Base-by-base conservation (phyloP, 1,140 invertebrate species). In the Contarinia nasturtii region DNA sequence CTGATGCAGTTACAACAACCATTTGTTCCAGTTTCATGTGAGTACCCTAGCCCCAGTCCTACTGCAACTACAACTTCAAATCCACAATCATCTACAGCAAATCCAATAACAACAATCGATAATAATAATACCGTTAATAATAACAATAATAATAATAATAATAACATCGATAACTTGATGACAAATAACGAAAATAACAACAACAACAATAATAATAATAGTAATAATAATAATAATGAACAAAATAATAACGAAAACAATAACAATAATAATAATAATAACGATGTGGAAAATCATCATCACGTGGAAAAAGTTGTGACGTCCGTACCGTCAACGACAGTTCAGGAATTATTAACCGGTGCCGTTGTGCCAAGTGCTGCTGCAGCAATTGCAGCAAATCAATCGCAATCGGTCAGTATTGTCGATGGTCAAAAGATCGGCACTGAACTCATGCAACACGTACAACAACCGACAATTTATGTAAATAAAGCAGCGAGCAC, bases 1-100 rank as follows among this genome's bases (percentile, higher is more conserved):
- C 75, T 93, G 67, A 91, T 94, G 86, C 87, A 88, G 73, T 71
- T 88, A 54, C 84, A 87, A 71, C 87, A 92, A 77, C 86, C 86
- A 60, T 86, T 84, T 73, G 81, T 86, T 73, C 82, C 82, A 76
- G 81, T 86, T 70, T 86, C 82, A 84, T 86, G 82, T 86, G 81
- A 86, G 83, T 86, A 85, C 77, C 75, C 75, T 68, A 73, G 72
- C 70, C 77, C 75, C 68, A 71, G 73, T 64, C 70, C 67, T 68
- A 70, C 69, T 69, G 52, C 47, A 46, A 51, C 46, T 44, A 14
- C 48, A 44, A 46, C 45, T 20, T 38, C 21, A 48, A 36, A 33
- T 48, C 45, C 48, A 46, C 45, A 46, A 46, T 46, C 45, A 46
- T 46, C 36, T 27, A 44, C 43, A 44, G 20, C 43, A 33, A 27